Base-by-base conservation (phyloP, 2,797 vertebrate genomes). In the Crypturellus tataupa region DNA sequence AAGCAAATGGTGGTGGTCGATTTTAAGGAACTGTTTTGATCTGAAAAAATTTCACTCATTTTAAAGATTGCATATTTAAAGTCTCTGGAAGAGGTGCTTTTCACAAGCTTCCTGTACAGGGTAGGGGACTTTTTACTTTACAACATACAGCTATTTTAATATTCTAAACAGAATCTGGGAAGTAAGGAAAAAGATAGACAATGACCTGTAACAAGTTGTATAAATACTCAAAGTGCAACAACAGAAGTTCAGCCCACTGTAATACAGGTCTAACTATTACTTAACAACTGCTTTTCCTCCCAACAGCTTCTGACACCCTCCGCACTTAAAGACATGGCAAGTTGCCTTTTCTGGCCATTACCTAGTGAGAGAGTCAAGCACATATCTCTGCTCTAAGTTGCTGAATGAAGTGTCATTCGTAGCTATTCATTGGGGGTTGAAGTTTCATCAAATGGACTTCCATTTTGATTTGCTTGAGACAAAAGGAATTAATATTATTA, bases 11-110 rank as follows among this genome's bases (percentile, higher is more conserved):
- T 65, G 35, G 86, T 1, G 1, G 55, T 42, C 69, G 20, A 73
- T 94, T 95, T 88, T 93, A 86, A 96, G 77, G 42, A 95, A 91
- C 53, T 93, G 64, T 90, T 96, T 94, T 87, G 59, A 96, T 93
- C 56, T 37, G 64, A 55, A 60, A 90, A 89, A 31, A 94, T 86
- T 93, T 47, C 64, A 67, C 73, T 65, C 72, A 56, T 94, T 93
- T 95, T 68, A 64, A 75, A 80, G 97, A 70, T 72, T 19, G 12
- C 39, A 53, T 80, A 89, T 82, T 68, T 83, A 92, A 83, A 85
- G 68, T 87, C 51, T 79, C n/a, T 7, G 19, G 76, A 69, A 65
- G 5, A 64, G 24, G 14, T 21, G 20, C n/a, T 88, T 80, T 73
- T 44, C 55, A 86, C 31, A 31, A 69, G n/a, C 5, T 75, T 31